A percentile compares a stretch with the other conserved stretches of the same genome.
These are phyloP conservation scores for Cherax quadricarinatus DNA, from an alignment of 1,140 invertebrate genomes.

Conservation along the genomic window DNA sequence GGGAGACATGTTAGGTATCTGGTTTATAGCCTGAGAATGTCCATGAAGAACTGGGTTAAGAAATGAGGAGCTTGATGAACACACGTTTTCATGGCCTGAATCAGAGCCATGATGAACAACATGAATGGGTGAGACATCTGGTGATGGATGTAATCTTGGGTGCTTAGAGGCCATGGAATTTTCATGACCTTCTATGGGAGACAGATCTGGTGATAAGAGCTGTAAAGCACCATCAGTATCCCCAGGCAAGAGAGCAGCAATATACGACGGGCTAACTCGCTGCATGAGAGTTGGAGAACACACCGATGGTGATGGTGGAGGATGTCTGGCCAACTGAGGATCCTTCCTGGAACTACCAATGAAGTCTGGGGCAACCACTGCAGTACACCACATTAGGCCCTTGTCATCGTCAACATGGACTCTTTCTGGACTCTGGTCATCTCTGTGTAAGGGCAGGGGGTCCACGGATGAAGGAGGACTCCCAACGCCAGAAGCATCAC, in stretches of 20 bases:
- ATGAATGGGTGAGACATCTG: conserved; percentile 48
- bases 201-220: conserved; percentile 18
- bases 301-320: neutral
- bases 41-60: neutral
- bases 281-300: neutral
- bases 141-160: neutral
- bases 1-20: neutral
- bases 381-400: conserved; percentile 32
- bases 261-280: neutral
- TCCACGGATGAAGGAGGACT: conserved; percentile 19
- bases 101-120: neutral
- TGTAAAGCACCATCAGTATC: neutral
- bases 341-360: neutral
- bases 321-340: neutral
- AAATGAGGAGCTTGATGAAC: neutral
- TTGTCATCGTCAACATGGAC: conserved; percentile 23
- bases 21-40: neutral
- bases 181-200: conserved; percentile 10
- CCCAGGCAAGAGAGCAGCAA: neutral
- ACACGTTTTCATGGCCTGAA: neutral
- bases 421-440: neutral
- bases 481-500: neutral
- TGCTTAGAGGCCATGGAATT: neutral
- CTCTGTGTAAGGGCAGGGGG: conserved; percentile 28
- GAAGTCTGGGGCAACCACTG: neutral